Conservation (phyloP, 2,888 invertebrate genomes). For the Bhutanitis thaidina region DNA sequence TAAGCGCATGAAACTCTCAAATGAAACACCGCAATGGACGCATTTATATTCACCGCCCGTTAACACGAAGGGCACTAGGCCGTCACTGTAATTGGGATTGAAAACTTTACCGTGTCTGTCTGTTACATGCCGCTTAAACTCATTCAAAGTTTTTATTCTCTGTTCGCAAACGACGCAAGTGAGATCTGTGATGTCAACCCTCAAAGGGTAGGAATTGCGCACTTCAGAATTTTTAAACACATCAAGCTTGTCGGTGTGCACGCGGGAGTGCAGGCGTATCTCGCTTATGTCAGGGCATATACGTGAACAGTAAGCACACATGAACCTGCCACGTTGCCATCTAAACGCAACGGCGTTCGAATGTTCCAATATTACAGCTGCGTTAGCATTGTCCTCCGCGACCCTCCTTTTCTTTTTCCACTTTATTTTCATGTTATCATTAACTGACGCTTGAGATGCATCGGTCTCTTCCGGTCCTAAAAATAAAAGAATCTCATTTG, state of each 20-base stretch:
- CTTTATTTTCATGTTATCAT: conserved; percentile 29
- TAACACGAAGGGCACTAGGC: conserved; percentile 51
- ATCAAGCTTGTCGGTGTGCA: conserved; percentile 42
- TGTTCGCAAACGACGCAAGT: conserved; percentile 42
- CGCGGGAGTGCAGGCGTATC: conserved; percentile 40
- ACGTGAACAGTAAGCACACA: conserved; percentile 54
- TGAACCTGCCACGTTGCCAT: conserved; percentile 51
- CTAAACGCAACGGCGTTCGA: conserved; percentile 59
- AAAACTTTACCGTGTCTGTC: conserved; percentile 35
- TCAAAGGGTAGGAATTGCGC: conserved; percentile 47
- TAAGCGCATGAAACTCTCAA: conserved; percentile 45
- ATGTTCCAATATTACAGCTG: conserved; percentile 47
- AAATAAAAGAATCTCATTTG: conserved; percentile 36
- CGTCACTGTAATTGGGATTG: conserved; percentile 40
- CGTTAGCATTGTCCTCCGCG: conserved; percentile 48
- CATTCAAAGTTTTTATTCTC: conserved; percentile 29
- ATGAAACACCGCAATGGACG: conserved; percentile 39
- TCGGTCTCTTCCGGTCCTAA: conserved; percentile 41
- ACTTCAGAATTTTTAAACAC: conserved; percentile 41
- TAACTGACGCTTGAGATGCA: conserved; percentile 17
- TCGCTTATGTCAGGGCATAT: conserved; percentile 37
- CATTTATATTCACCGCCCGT: conserved; percentile 46
- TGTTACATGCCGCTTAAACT: conserved; percentile 45
- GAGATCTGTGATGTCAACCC: conserved; percentile 52
- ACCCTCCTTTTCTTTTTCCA: conserved; percentile 47